Percentiles rank a stretch among this genome's conserved stretches.
Evolutionary conservation across 2,888 invertebrate genomes (phyloP).

Genomic region (Meliscaeva auricollis): DNA sequence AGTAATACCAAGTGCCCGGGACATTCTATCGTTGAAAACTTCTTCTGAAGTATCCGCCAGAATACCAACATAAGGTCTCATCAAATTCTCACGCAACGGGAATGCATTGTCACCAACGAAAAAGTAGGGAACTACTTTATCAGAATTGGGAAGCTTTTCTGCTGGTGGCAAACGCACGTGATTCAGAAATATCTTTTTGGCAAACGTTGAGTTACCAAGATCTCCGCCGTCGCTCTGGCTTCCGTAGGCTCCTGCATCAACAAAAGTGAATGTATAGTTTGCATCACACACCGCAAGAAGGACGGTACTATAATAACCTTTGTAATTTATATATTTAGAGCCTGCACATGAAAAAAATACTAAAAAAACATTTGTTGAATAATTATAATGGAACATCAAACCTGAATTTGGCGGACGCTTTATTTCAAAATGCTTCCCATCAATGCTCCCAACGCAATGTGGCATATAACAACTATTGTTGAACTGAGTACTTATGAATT

Average conservation of each 20-base stretch:
- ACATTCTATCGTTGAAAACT: background rate
- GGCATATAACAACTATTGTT: no score
- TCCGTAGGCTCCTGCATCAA: constrained; percentile 34
- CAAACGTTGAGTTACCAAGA: constrained; percentile 13
- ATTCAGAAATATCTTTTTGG: constrained; percentile 1
- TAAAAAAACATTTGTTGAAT: no score
- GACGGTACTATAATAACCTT: constrained; percentile 30
- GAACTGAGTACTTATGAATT: no score
- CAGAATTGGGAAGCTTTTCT: constrained; percentile 17
- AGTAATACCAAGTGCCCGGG: background rate
- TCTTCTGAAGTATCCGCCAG: background rate
- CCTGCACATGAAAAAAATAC: background rate
- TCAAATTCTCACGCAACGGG: constrained; percentile 10
- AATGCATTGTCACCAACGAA: constrained; percentile 31
- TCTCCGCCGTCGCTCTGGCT: constrained; percentile 12
- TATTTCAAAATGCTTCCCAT: no score
- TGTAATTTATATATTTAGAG: constrained; percentile 36
- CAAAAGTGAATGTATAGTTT: constrained; percentile 26
- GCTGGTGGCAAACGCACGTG: background rate
- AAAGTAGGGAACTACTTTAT: constrained; percentile 21
- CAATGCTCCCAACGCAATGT: no score
- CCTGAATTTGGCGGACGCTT: no score
- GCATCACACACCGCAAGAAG: constrained; percentile 48
- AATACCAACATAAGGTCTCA: constrained; percentile 26
- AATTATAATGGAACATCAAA: no score